Evolutionary conservation across 2,797 vertebrate genomes (phyloP), one percentile per base, ranked within the genome.

Genomic region (Myiotriccus ornatus): DNA sequence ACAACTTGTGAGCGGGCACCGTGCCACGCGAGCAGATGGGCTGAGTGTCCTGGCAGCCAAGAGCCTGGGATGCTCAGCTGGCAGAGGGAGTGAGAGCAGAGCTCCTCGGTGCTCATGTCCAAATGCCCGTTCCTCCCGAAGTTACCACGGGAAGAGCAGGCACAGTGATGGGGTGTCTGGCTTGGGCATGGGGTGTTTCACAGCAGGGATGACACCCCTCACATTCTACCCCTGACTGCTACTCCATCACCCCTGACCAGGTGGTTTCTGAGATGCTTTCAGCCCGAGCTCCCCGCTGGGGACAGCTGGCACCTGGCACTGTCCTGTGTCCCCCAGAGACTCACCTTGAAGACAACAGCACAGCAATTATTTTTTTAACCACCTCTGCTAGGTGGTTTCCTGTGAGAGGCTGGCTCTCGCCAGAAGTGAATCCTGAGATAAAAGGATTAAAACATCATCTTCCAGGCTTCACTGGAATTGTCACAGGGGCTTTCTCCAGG

Each of bases 1-100:
- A 92, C 95, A 95, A 92, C 71, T 95, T 87, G 88, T 69, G 90
- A 88, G 95, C 7, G 1, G 97, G 97, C 97, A 74, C 46, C 0
- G 13, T 55, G 96, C 97, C 97, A 96, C 4, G 63, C 1, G 6
- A 90, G 91, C 97, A 97, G 97, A 97, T 97, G 96, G 97, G 87
- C 88, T 30, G 82, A n/a, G 37, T 39, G 88, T 82, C 57, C 79
- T 13, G 63, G 94, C 97, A 95, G 94, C 92, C 95, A 77, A 56
- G 74, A 93, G 85, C 74, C 64, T 18, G 43, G 89, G 60, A 71
- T 86, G 94, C 67, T 93, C 93, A 92, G 88, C 96, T 95, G 79
- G 87, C 91, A 44, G 43, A 89, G 88, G 52, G 68, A 78, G 16
- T 0, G 4, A 64, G 30, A 94, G 93, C 90, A 79, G 34, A 68